phyloP scores from a whole-genome alignment of 2,888 invertebrate species.

The Trimorus sp. region DNA sequence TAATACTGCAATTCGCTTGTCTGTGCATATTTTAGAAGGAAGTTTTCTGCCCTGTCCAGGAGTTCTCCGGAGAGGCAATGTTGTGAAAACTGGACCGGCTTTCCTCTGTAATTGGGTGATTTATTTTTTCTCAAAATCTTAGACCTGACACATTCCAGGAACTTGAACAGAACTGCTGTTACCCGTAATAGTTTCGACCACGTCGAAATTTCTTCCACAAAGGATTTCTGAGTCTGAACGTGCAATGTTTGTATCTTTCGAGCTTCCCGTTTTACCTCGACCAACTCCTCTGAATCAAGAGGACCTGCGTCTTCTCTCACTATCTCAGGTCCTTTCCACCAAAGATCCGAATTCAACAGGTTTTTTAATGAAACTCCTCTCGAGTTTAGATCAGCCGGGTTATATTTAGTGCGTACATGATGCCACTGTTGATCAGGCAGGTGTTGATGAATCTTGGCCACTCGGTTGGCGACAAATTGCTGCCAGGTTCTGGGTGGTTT shows the following conservation, averaged over 20 bases:
- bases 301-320: no score
- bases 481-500: neutral
- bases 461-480: neutral
- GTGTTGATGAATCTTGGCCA: neutral
- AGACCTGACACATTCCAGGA: neutral
- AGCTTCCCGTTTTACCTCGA: no score
- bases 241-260: neutral
- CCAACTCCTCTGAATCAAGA: neutral
- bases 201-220: neutral
- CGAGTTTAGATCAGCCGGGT: neutral
- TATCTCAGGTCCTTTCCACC: neutral
- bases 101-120: neutral
- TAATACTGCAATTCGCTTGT: no score
- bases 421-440: neutral
- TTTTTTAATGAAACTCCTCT: neutral
- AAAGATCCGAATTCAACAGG: neutral
- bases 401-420: neutral
- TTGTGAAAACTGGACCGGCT: neutral
- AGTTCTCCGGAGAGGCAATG: neutral
- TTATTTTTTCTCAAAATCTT: no score
- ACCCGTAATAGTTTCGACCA: neutral
- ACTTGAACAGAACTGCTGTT: neutral
- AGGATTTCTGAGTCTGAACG: no score
- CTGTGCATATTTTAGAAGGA: no score
- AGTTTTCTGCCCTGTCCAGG: no score